Base-by-base conservation (phyloP, 2,888 invertebrate species). In the Spisula subtruncata region DNA sequence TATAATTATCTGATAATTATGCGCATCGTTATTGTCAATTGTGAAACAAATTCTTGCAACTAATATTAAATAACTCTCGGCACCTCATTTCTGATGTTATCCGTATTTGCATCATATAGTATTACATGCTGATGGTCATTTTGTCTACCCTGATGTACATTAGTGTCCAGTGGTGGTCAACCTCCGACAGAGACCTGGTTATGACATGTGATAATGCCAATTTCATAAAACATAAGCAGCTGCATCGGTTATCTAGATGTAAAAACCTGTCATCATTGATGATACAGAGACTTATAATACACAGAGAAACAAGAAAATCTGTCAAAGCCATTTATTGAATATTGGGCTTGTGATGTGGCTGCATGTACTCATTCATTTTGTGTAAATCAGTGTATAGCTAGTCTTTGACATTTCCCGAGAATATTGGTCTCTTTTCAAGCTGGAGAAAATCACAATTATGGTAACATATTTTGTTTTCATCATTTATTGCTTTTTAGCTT, bases 261-360 rank as follows among this genome's bases (percentile, higher is more conserved):
- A 51, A 66, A 66, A 66, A 66, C 20, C 25, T 41, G 25, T 66
- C 25, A 10, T 10, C 60, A 75, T 12, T 32, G 75, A 75, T 32
- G 35, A 32, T 32, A 35, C 32, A 14, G 75, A 60, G 75, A 75
- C 16, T 75, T 29, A 14, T 14, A 12, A 25, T 71, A 66, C 25
- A 29, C 56, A 12, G 25, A 32, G 16, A 75, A 35, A 75, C 29
- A 18, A 75, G 75, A 75, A 75, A 75, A 75, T 75, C 75, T 90
- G 90, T 90, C 90, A 87, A 85, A 85, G 60, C 56, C 25, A 54
- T 87, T 82, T 90, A 90, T 90, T 90, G 90, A 90, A 90, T 90
- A 90, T 90, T 85, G 90, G 87, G 29, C 48, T 82, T 85, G 12
- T 80, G 56, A 80, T 35, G 14, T 35, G 35, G 85, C 29, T 41